Evolutionary conservation across 2,888 invertebrate species (phyloP).

Genomic region (Bugulina stolonifera): DNA sequence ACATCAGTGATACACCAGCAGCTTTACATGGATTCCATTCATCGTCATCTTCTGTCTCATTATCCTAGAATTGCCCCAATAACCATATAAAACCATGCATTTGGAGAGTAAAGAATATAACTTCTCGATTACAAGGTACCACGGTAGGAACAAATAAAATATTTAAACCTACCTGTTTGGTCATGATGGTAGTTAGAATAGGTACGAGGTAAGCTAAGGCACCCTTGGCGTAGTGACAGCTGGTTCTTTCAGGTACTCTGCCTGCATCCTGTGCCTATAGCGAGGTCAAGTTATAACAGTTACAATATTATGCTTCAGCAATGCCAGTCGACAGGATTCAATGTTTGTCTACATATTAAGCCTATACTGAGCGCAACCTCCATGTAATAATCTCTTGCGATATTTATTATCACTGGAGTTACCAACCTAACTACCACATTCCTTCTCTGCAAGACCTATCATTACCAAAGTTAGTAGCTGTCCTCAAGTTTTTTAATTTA

Average conservation of each 20-base stretch:
- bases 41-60: conserved; percentile 92
- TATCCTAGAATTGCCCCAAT: conserved; percentile 44
- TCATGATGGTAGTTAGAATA: conserved; percentile 83
- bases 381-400: too few relatives aligned
- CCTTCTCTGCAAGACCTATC: too few relatives aligned
- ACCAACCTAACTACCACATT: too few relatives aligned
- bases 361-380: neutral
- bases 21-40: conserved; percentile 99
- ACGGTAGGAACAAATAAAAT: too few relatives aligned
- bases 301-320: neutral
- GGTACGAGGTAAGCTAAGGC: conserved; percentile 91
- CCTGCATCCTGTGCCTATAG: conserved; percentile 75
- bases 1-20: conserved; percentile 95
- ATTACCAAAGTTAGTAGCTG: too few relatives aligned
- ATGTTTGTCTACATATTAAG: neutral
- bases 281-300: neutral
- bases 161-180: conserved; percentile 75
- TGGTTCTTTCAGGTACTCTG: conserved; percentile 85
- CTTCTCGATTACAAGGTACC: too few relatives aligned
- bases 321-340: neutral
- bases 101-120: too few relatives aligned
- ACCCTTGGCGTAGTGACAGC: conserved; percentile 95
- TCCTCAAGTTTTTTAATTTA: too few relatives aligned
- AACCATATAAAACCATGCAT: too few relatives aligned
- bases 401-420: too few relatives aligned